Base-by-base conservation (phyloP, 2,888 invertebrate species). In the Drosophila limbata region DNA sequence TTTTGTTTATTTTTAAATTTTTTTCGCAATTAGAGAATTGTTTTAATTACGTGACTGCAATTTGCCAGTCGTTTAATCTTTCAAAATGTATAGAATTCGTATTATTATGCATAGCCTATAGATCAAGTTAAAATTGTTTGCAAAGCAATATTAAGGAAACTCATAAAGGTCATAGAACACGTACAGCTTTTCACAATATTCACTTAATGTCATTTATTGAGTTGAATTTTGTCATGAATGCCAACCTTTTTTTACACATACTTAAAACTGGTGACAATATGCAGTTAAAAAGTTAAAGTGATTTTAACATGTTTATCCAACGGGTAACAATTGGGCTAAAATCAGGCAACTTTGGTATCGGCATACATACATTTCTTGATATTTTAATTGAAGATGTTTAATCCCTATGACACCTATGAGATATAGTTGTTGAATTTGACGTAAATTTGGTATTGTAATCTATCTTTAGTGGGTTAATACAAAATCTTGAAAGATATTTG, bases 31-130 rank as follows among this genome's bases (percentile, higher is more conserved):
- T 81, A 69, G 53, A 71, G 79, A 88, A 71, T 64, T 67, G 79
- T 85, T 69, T 75, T 56, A 69, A 76, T 83, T 85, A 88, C 88
- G 88, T 82, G 82, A 83, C 68, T 74, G 75, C 51, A 59, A 70
- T 37, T 51, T 63, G 67, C 13, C 68, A 59, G 50, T 50, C 37
- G 63, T 62, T 69, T 65, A 73, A 70, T 78, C 64, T 61, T 44
- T 62, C 17, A 42, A 52, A 47, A 70, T 21, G 40, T 31, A 51
- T n/a, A 21, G 42, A 48, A 64, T 68, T 55, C 31, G 48, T 47
- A 17, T 21, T 33, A 64, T 51, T 74, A 65, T 56, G 63, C 71
- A 69, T 17, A 40, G 65, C 48, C 56, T 65, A 61, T 71, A 39
- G 44, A 77, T 35, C 13, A 17, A 56, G 39, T 52, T 2, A 56